Evolutionary conservation across 2,888 invertebrate genomes (phyloP).

Genomic region (Ochropacha duplaris): DNA sequence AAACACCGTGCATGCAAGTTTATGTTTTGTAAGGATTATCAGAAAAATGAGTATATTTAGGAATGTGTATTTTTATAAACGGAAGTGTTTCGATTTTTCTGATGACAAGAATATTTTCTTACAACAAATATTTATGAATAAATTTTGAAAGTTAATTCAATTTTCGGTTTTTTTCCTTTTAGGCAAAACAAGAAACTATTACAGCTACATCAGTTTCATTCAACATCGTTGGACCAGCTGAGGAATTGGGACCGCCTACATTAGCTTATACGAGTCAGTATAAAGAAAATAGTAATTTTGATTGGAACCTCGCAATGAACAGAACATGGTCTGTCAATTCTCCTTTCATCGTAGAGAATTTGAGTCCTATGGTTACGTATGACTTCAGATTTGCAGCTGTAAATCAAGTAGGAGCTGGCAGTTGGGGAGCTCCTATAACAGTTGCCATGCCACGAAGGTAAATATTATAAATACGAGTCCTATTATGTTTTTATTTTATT

Average conservation of each 20-base stretch:
- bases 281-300: slow-evolving; percentile 85
- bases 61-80: no score
- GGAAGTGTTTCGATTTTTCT: no score
- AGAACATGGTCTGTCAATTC: slow-evolving; percentile 92
- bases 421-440: slow-evolving; percentile 85
- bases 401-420: slow-evolving; percentile 92
- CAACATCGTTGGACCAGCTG: slow-evolving; percentile 88
- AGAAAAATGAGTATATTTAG: no score
- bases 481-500: no score
- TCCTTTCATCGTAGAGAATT: slow-evolving; percentile 90
- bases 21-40: no score
- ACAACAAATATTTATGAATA: no score
- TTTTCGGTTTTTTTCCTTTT: slow-evolving; percentile 4
- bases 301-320: slow-evolving; percentile 87
- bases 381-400: slow-evolving; percentile 92
- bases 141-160: no score
- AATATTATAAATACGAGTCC: no score
- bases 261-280: slow-evolving; percentile 89
- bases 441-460: slow-evolving; percentile 89
- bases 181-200: slow-evolving; percentile 86
- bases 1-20: no score
- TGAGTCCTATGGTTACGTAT: slow-evolving; percentile 90
- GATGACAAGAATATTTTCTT: no score
- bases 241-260: slow-evolving; percentile 89
- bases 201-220: slow-evolving; percentile 94